These are phyloP conservation scores for Atherix ibis DNA, from an alignment of 2,888 invertebrate genomes.

Conservation along the genomic window DNA sequence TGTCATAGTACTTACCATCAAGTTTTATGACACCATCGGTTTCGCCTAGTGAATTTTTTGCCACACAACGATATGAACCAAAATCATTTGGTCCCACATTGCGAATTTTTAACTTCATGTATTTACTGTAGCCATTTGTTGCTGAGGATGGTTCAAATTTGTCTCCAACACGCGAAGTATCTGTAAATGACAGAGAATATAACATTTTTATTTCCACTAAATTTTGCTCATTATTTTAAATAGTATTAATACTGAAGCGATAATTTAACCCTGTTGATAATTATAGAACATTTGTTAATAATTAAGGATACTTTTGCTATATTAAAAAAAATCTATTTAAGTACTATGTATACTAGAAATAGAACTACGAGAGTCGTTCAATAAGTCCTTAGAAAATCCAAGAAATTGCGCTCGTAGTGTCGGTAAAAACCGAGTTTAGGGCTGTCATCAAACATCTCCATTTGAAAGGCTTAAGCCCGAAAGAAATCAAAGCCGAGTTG, in stretches of 20 bases:
- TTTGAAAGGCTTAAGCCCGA: no score
- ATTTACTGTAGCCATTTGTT: constrained; percentile 76
- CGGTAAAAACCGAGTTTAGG: no score
- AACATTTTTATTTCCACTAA: not conserved
- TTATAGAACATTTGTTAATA: no score
- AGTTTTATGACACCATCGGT: constrained; percentile 80
- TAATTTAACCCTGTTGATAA: no score
- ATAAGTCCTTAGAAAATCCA: no score
- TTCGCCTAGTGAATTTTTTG: constrained; percentile 80
- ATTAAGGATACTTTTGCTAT: no score
- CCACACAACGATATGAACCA: constrained; percentile 79
- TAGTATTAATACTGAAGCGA: not conserved
- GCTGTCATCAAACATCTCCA: no score
- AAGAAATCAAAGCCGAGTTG: no score
- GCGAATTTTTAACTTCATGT: constrained; percentile 80
- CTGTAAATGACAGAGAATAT: constrained; percentile 23
- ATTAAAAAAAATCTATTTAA: no score
- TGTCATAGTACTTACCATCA: constrained; percentile 67
- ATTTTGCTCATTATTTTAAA: not conserved
- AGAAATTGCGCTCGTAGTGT: no score
- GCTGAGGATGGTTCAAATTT: constrained; percentile 73
- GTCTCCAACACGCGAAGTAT: constrained; percentile 59
- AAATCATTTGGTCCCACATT: constrained; percentile 65
- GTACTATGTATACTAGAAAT: no score
- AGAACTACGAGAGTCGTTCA: no score